Percentiles rank a stretch among this genome's conserved stretches.
These are phyloP conservation scores for Lydus trimaculatus DNA, from an alignment of 2,888 invertebrate species.

Conservation along the genomic window DNA sequence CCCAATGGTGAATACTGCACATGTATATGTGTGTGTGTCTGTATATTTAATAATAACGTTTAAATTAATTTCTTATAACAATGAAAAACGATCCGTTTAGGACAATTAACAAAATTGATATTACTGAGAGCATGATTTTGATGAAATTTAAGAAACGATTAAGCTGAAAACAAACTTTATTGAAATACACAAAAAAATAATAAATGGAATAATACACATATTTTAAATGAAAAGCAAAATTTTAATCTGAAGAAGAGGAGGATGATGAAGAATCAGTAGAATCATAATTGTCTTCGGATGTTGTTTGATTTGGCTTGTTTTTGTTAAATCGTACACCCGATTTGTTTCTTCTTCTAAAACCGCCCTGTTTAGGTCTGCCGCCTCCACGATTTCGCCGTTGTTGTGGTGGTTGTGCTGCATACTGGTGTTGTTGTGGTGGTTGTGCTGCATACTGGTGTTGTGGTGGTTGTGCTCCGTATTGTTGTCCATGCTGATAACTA, in stretches of 20 bases:
- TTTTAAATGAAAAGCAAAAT: not conserved
- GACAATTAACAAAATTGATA: not conserved
- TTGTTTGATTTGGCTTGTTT: not conserved
- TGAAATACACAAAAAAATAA: not conserved
- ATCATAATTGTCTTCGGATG: not conserved
- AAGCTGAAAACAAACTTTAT: not conserved
- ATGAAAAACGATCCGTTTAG: slow-evolving; percentile 1
- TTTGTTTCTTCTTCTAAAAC: not conserved
- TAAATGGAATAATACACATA: not conserved
- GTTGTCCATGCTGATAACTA: not conserved
- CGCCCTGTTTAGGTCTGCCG: not conserved
- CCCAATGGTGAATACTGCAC: not conserved
- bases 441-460: not conserved
- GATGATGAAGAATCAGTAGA: not conserved
- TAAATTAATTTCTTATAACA: not conserved
- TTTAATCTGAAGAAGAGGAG: not conserved
- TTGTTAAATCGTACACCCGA: not conserved
- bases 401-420: not conserved
- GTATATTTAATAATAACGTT: slow-evolving; percentile 4
- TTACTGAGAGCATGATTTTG: not conserved
- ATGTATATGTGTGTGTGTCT: not conserved
- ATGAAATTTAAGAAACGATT: not conserved
- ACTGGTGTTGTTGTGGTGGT: not conserved
- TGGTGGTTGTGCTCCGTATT: not conserved
- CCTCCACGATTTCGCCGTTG: not conserved